Base-by-base conservation (phyloP, 1,140 invertebrate species). In the Caenorhabditis briggsae region DNA sequence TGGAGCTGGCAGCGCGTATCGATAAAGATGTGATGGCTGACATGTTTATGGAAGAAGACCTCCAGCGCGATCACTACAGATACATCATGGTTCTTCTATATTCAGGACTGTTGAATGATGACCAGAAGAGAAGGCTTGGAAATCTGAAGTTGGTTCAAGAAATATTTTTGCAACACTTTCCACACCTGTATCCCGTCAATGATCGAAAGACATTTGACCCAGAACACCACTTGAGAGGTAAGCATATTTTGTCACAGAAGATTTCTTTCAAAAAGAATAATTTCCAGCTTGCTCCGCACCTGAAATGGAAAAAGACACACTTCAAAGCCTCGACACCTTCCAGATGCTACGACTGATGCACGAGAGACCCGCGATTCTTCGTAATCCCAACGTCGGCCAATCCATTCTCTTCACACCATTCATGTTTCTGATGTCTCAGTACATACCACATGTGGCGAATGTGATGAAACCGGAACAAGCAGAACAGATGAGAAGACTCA, bases 181-280 rank as follows among this genome's bases (percentile, higher is more conserved):
- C 70, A 23, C n/a, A 78, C 12, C 53, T 78, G 20, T 78, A 78
- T n/a, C 46, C 33, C 5, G 23, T 53, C 11, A 46, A 41, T 0
- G 2, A 50, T 5, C 5, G n/a, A 11, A 20, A 20, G n/a, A n/a
- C 3, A 25, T 41, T 50, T 14, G 46, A 78, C n/a, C 20, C 70
- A n/a, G 70, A 78, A 43, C 8, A 0, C 8, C 53, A 23, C 18
- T 78, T 78, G n/a, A 78, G 70, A 78, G 70, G 65, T 70, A 46
- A n/a, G 18, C 16, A n/a, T 58, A 20, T 8, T 20, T n/a, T 58
- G 7, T 33, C 33, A 33, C 33, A 33, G 33, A 33, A 33, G 33
- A 33, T 33, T 33, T 33, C 33, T 33, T 2, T 33, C 3, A 33
- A 33, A 33, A 33, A 33, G 33, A 33, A 33, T 33, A 33, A 33